Base-by-base conservation (phyloP, 1,140 invertebrate genomes). In the Delia radicum region DNA sequence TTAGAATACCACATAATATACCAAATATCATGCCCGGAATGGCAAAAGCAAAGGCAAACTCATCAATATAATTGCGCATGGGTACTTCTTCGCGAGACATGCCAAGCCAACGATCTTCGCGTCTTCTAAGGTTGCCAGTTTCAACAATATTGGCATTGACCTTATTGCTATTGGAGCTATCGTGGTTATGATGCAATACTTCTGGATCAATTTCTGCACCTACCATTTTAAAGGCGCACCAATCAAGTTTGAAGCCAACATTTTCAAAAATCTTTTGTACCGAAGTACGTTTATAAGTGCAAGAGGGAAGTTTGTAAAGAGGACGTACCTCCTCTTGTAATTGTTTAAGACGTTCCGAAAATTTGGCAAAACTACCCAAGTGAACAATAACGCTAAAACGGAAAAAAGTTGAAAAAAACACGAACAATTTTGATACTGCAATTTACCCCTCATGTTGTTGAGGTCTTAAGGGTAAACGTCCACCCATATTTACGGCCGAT, bases 191-290 rank as follows among this genome's bases (percentile, higher is more conserved):
- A 29, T 78, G 86, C 5, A 83, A 77, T n/a, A 86, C 81, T 76
- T 85, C 82, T 0, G 55, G 78, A 21, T 76, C 73, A 26, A 75
- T 67, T 7, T 85, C 81, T 46, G 83, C 75, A 15, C 80, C 80
- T 15, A 94, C 93, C 88, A 96, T 87, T 86, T 91, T 89, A 82
- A 97, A 96, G 69, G 92, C 92, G 80, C 95, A 97, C 96, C 95
- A 97, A 84, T 97, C 95, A 18, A 96, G 83, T 33, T 91, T 89
- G 80, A 96, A 93, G 12, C 91, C 91, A 21, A 91, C 90, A 75
- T 92, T 90, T 78, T 94, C 88, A 85, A 97, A 97, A 26, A 93
- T 88, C 79, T 93, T 89, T 82, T 97, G 95, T 0, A 94, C 94
- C 0, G 93, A 93, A 0, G 94, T 96, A 77, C 93, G 88, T 82